Percentiles rank a stretch among this genome's conserved stretches.
These are phyloP conservation scores for Diglossa brunneiventris DNA, from an alignment of 2,113 vertebrate species.

Conservation along the genomic window DNA sequence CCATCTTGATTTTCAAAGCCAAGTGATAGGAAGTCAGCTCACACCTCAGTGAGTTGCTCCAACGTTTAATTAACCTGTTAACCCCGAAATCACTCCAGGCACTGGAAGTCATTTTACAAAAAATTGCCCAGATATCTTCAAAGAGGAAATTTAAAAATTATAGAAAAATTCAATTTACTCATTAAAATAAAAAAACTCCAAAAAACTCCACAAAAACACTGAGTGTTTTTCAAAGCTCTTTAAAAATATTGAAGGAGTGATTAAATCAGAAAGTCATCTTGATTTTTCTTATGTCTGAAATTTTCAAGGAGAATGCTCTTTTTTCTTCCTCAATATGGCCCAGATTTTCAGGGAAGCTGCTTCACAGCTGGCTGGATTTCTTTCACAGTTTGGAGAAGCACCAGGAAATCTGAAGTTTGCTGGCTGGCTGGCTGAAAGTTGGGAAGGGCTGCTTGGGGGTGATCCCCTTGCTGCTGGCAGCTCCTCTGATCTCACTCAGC, in stretches of 20 bases:
- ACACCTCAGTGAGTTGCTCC: constrained; percentile 8
- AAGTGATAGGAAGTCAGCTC: neutral
- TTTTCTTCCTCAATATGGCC: neutral
- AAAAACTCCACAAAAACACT: neutral
- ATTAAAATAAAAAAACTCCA: neutral
- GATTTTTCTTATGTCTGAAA: neutral
- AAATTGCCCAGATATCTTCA: neutral
- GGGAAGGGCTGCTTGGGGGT: neutral
- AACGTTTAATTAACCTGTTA: constrained; percentile 40
- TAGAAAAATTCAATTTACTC: neutral
- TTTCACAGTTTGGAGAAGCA: neutral
- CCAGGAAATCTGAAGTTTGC: neutral
- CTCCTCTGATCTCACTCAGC: neutral
- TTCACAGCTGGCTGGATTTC: neutral
- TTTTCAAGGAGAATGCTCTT: neutral
- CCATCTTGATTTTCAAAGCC: neutral
- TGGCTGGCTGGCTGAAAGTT: neutral
- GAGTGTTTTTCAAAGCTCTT: neutral
- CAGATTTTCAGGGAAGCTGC: neutral
- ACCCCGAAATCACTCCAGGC: constrained; percentile 4
- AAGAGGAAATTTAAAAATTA: constrained; percentile 2
- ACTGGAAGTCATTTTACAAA: neutral
- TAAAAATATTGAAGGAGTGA: neutral
- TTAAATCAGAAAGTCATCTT: neutral
- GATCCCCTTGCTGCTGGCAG: neutral